phyloP scores from a whole-genome alignment of 2,888 invertebrate genomes.

The Acleris literana region DNA sequence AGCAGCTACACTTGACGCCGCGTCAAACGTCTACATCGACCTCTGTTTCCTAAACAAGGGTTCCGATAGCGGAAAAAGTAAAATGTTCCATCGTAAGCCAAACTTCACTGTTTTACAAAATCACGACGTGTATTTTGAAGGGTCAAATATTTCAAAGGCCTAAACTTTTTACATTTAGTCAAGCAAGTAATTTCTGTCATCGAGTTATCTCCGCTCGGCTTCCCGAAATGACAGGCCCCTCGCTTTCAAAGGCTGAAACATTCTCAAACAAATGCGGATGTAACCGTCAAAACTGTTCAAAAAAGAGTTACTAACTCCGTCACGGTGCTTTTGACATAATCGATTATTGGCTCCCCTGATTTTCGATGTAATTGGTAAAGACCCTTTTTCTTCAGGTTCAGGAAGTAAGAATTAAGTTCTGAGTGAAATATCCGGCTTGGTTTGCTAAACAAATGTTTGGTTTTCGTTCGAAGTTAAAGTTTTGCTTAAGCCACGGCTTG shows the following conservation, averaged over 20 bases:
- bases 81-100: background rate
- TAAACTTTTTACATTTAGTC: constrained; percentile 40
- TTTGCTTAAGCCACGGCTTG: constrained; percentile 4
- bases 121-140: constrained; percentile 20
- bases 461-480: constrained; percentile 4
- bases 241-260: constrained; percentile 49
- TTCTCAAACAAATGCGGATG: constrained; percentile 59
- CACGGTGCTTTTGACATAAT: constrained; percentile 34
- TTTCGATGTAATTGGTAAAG: constrained; percentile 12
- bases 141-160: constrained; percentile 23
- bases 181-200: constrained; percentile 43
- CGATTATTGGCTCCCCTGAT: constrained; percentile 24
- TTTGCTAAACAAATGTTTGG: constrained; percentile 17
- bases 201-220: constrained; percentile 42
- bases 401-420: constrained; percentile 5
- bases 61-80: background rate
- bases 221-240: constrained; percentile 40
- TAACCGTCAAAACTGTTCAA: constrained; percentile 56
- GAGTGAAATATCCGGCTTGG: constrained; percentile 16
- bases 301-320: constrained; percentile 35
- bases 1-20: constrained; percentile 57
- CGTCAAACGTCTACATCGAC: constrained; percentile 56
- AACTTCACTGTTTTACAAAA: constrained; percentile 10
- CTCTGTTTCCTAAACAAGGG: constrained; percentile 38
- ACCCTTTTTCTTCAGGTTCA: constrained; percentile 22